Conservation (phyloP, 2,113 vertebrate genomes). For the Sturnus vulgaris region DNA sequence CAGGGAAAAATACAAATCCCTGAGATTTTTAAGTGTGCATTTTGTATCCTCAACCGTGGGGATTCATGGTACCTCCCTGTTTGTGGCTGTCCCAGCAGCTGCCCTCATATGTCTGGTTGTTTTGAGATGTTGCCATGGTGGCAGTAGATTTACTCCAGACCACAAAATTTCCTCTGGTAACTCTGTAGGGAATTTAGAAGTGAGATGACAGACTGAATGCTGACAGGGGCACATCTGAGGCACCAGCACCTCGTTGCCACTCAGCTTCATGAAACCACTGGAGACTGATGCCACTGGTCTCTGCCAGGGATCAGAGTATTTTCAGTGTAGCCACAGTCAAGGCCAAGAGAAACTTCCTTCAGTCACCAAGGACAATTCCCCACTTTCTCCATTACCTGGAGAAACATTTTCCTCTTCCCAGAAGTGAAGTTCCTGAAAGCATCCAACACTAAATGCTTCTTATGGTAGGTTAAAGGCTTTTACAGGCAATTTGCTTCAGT, state of each 20-base stretch:
- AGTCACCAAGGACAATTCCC: slow-evolving; percentile 1
- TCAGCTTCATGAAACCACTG: neutral
- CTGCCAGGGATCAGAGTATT: neutral
- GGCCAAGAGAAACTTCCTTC: slow-evolving; percentile 21
- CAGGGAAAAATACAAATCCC: neutral
- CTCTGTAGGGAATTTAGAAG: neutral
- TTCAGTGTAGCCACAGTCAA: neutral
- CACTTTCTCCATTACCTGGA: slow-evolving; percentile 49
- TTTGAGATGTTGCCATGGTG: neutral
- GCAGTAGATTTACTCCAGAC: neutral
- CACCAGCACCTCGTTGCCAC: neutral
- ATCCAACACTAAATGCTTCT: slow-evolving; percentile 53
- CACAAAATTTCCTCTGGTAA: neutral
- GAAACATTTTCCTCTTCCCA: slow-evolving; percentile 40
- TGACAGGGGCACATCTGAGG: neutral
- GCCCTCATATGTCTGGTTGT: neutral
- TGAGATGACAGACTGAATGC: neutral
- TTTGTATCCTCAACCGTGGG: fast-evolving
- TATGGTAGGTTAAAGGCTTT: slow-evolving; percentile 55
- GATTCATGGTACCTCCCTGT: fast-evolving
- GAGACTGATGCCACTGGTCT: neutral
- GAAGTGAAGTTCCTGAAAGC: slow-evolving; percentile 53
- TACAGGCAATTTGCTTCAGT: slow-evolving; percentile 46
- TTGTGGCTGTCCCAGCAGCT: neutral
- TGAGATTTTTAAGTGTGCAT: neutral